Evolutionary conservation across 2,113 vertebrate genomes (phyloP).

Genomic region (Ariopsis seemanni): DNA sequence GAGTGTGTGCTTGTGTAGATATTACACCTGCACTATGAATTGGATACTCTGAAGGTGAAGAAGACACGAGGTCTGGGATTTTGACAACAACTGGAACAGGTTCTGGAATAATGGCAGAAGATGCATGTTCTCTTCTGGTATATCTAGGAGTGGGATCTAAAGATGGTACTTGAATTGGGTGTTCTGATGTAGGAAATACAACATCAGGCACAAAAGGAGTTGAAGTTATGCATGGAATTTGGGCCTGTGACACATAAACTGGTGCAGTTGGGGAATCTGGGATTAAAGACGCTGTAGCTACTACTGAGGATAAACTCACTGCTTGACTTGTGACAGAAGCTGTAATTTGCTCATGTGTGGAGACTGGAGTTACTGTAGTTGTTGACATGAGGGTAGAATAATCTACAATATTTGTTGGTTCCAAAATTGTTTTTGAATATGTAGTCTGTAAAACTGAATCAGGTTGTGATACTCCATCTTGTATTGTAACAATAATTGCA

Average conservation of each 20-base stretch:
- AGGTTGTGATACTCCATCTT: conserved; percentile 64
- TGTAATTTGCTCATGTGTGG: conserved; percentile 19
- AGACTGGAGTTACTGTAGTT: not conserved
- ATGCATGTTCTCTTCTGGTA: conserved; percentile 21
- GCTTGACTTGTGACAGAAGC: conserved; percentile 1
- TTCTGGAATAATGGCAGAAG: not conserved
- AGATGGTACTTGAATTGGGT: conserved; percentile 37
- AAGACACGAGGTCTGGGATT: conserved; percentile 65
- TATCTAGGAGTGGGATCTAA: conserved; percentile 18
- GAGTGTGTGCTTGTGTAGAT: conserved; percentile 39
- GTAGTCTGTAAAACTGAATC: conserved; percentile 37
- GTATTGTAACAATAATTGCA: conserved; percentile 62
- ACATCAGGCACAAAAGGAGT: conserved; percentile 15
- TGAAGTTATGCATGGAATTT: conserved; percentile 9
- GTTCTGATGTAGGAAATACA: conserved; percentile 1
- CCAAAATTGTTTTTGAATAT: not conserved
- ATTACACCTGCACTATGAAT: conserved; percentile 40
- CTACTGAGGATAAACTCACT: conserved; percentile 35
- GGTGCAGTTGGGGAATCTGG: conserved; percentile 46
- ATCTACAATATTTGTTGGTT: not conserved
- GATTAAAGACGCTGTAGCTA: conserved; percentile 46
- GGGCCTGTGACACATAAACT: conserved; percentile 39
- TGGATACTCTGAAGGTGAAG: conserved; percentile 20
- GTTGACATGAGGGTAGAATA: not conserved
- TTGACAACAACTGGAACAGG: conserved; percentile 61